A percentile compares a stretch with the other conserved stretches of the same genome.
phyloP scores from a whole-genome alignment of 2,113 vertebrate species.

The Xiphophorus maculatus region DNA sequence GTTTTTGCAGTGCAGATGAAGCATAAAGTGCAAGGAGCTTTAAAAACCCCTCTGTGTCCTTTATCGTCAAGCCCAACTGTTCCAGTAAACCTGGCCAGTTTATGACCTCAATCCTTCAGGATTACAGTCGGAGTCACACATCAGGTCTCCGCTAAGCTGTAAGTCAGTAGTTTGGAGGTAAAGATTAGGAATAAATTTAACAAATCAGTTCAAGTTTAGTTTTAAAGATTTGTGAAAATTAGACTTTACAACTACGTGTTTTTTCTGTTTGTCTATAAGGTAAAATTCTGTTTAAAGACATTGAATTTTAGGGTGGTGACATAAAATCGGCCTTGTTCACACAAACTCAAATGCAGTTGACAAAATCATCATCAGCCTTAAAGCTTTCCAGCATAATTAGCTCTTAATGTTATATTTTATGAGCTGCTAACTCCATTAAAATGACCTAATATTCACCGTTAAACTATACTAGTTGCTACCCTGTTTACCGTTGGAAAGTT shows the following conservation, averaged over 20 bases:
- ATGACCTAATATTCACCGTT: not conserved
- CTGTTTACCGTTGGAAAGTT: not conserved
- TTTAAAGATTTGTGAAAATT: no score
- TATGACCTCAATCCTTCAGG: not conserved
- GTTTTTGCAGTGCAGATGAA: no score
- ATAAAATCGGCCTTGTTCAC: no score
- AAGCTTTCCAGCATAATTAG: not conserved
- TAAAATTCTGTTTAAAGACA: no score
- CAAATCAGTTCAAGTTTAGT: not conserved
- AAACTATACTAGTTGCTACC: not conserved
- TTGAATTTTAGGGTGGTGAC: no score
- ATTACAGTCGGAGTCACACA: slow-evolving; percentile 33
- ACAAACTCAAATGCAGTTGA: no score
- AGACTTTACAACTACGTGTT: no score
- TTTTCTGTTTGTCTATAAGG: no score
- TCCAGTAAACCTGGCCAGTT: not conserved
- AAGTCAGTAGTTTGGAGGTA: slow-evolving; percentile 27
- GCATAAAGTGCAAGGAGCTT: no score
- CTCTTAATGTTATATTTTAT: not conserved
- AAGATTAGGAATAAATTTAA: slow-evolving; percentile 23
- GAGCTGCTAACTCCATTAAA: not conserved
- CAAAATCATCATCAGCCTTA: no score
- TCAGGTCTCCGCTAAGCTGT: slow-evolving; percentile 22
- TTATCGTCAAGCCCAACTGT: not conserved
- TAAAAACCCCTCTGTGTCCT: no score